Base-by-base conservation (phyloP, 2,113 vertebrate species). In the Bambusicola thoracicus region DNA sequence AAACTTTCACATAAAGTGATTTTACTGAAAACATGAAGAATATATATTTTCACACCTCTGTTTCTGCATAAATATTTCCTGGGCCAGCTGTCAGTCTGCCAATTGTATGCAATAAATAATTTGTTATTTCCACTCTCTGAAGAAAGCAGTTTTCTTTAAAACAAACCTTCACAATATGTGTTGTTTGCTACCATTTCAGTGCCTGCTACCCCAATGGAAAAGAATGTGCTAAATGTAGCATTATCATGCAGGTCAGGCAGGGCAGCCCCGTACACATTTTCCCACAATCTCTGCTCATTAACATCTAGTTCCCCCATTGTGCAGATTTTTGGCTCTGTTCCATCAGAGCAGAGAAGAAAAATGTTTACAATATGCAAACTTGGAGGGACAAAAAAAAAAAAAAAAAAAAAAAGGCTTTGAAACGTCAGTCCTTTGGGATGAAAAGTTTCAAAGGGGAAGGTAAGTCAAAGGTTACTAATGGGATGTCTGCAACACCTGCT, bases 231-330 rank as follows among this genome's bases (percentile, higher is more conserved):
- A 95, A 97, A 97, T 97, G 97, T 96, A 96, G 96, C 96, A 96
- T 97, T 97, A 97, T 96, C 96, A 95, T 87, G 81, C 92, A 90
- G 96, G 97, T 97, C 97, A 97, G 83, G 89, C 93, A 95, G 97
- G 96, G 94, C 96, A 96, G 77, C 81, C 86, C 43, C 12, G 73
- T 93, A 96, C 94, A 93, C 92, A 84, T 92, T 97, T 97, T 97
- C 97, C 97, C 97, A 97, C 97, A 97, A 96, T 97, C 96, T 97
- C 88, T 82, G 87, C 95, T 97, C 96, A 97, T 97, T 97, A 97
- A 96, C 93, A 93, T 97, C 94, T 93, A 96, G 92, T 95, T 97
- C 93, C 87, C 95, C 93, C 78, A 97, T 97, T 97, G 96, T 97
- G 95, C 88, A 92, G 89, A 81, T 72, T 96, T 96, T 96, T 97